Conservation (phyloP, 2,113 vertebrate species). For the Tupaia chinensis region DNA sequence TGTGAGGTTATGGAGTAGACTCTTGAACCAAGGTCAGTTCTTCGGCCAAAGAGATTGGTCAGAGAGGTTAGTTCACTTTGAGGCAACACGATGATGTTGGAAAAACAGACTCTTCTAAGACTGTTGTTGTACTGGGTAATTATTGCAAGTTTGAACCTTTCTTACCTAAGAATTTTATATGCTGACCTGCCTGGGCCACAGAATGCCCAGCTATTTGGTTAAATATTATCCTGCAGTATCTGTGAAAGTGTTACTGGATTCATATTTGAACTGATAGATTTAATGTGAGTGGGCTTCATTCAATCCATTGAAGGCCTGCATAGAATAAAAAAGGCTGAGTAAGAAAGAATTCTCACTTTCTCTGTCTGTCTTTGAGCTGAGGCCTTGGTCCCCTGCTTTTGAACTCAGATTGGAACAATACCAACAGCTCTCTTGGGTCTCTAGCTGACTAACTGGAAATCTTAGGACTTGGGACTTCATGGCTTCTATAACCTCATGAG, state of each 20-base stretch:
- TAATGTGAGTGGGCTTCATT: neutral
- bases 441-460: neutral
- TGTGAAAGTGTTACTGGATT: neutral
- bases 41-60: neutral
- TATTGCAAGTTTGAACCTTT: too few relatives aligned
- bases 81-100: neutral
- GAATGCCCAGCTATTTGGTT: neutral
- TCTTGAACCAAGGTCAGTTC: constrained; percentile 20
- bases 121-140: too few relatives aligned
- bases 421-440: neutral
- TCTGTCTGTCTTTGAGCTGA: neutral
- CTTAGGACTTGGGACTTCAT: neutral
- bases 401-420: neutral
- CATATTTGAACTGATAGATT: neutral
- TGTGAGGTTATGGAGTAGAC: neutral
- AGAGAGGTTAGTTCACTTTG: neutral
- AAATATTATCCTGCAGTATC: neutral
- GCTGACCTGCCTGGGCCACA: neutral
- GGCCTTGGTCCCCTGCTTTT: neutral
- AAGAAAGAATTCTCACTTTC: neutral
- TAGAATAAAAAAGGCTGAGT: neutral
- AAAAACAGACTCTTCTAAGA: too few relatives aligned
- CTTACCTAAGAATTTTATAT: neutral
- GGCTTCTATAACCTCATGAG: neutral
- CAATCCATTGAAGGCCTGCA: neutral